Evolutionary conservation across 2,113 vertebrate species (phyloP).

Genomic region (Albula goreensis): DNA sequence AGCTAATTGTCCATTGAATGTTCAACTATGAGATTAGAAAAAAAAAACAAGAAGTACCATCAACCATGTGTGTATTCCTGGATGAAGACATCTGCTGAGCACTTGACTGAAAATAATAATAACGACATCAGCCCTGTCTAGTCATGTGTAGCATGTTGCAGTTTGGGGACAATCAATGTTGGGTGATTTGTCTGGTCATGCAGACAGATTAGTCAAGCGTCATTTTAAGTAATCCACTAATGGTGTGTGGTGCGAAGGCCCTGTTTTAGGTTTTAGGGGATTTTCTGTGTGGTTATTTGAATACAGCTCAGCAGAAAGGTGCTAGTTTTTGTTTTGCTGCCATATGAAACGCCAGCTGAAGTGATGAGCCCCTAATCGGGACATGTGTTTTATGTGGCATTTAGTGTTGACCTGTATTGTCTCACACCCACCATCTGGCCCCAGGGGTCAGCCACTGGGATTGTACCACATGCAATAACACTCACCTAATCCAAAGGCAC

Average conservation of each 20-base stretch:
- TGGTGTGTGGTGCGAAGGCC: background rate
- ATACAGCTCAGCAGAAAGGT: conserved; percentile 3
- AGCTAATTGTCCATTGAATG: background rate
- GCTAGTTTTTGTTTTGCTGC: background rate
- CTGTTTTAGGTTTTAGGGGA: background rate
- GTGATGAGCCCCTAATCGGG: background rate
- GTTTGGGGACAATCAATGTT: background rate
- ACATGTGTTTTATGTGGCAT: conserved; percentile 16
- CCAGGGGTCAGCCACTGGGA: background rate
- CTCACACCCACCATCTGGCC: conserved; percentile 12
- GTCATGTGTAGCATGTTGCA: background rate
- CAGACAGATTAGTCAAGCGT: conserved; percentile 14
- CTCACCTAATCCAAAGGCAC: background rate
- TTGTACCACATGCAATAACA: background rate
- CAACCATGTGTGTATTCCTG: background rate
- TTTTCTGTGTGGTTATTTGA: background rate
- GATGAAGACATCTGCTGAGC: background rate
- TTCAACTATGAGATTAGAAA: background rate
- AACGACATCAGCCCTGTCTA: background rate
- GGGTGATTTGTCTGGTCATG: background rate
- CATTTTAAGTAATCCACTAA: conserved; percentile 15
- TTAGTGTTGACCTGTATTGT: background rate
- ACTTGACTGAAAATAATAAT: background rate
- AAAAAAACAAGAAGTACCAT: background rate
- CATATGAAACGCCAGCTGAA: background rate